Conservation (phyloP, 2,113 vertebrate genomes). For the Spea bombifrons region DNA sequence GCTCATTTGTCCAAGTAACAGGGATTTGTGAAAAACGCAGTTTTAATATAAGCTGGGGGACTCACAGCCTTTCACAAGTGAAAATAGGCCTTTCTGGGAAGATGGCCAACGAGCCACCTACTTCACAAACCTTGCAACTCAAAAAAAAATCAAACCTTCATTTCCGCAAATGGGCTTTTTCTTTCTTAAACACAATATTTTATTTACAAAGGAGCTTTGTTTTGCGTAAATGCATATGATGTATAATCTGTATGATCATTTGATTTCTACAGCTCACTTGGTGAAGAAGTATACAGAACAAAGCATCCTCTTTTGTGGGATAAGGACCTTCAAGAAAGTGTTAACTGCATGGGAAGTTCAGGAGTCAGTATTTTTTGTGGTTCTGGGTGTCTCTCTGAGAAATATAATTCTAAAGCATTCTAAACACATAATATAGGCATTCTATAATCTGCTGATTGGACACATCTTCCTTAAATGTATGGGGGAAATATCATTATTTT, state of each 20-base stretch:
- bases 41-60: constrained; percentile 28
- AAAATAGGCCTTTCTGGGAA: constrained; percentile 41
- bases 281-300: not conserved
- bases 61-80: constrained; percentile 9
- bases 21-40: not conserved
- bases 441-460: too few relatives aligned
- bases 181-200: not conserved
- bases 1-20: constrained; percentile 26
- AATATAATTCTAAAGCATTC: too few relatives aligned
- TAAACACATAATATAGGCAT: too few relatives aligned
- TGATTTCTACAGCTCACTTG: not conserved
- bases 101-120: constrained; percentile 18
- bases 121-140: not conserved
- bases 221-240: not conserved
- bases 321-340: too few relatives aligned
- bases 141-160: constrained; percentile 1
- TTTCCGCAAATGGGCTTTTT: not conserved
- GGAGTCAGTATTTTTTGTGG: too few relatives aligned
- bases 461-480: too few relatives aligned
- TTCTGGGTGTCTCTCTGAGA: too few relatives aligned
- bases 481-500: too few relatives aligned
- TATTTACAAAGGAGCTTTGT: not conserved
- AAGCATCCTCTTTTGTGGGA: constrained; percentile 28
- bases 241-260: not conserved
- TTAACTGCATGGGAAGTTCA: too few relatives aligned